phyloP scores from a whole-genome alignment of 2,113 vertebrate genomes.

The Geococcyx californianus region DNA sequence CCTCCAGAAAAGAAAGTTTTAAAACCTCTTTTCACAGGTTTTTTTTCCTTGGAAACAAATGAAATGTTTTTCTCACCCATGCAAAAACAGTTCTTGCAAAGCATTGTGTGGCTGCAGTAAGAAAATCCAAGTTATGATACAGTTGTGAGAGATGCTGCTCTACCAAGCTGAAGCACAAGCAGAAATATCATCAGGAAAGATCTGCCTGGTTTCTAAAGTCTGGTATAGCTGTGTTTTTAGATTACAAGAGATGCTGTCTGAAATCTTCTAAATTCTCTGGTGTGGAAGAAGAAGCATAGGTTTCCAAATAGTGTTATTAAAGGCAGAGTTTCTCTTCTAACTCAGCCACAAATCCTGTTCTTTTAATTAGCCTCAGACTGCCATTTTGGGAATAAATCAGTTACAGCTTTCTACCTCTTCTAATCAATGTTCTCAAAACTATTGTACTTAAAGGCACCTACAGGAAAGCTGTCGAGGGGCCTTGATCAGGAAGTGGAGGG shows the following conservation, averaged over 20 bases:
- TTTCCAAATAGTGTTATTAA: neutral
- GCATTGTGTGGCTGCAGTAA: neutral
- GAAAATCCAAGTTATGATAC: neutral
- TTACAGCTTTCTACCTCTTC: neutral
- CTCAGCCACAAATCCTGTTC: neutral
- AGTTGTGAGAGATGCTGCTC: neutral
- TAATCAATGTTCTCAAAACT: neutral
- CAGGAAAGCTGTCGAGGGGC: no score
- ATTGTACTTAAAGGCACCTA: neutral
- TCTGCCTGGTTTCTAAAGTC: neutral
- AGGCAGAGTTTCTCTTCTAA: neutral
- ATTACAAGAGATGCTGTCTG: neutral
- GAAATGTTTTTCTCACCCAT: neutral
- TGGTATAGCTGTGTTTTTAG: neutral
- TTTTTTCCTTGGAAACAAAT: neutral
- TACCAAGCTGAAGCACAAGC: neutral
- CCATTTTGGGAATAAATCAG: neutral
- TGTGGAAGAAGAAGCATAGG: neutral
- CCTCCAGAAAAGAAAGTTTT: neutral
- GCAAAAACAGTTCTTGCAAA: neutral
- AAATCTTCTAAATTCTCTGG: neutral
- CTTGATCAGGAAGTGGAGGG: no score
- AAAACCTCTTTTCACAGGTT: neutral
- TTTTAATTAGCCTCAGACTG: neutral
- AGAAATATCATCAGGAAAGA: neutral